These are phyloP conservation scores for Tenrec ecaudatus DNA, from an alignment of 2,113 vertebrate genomes.

Conservation along the genomic window DNA sequence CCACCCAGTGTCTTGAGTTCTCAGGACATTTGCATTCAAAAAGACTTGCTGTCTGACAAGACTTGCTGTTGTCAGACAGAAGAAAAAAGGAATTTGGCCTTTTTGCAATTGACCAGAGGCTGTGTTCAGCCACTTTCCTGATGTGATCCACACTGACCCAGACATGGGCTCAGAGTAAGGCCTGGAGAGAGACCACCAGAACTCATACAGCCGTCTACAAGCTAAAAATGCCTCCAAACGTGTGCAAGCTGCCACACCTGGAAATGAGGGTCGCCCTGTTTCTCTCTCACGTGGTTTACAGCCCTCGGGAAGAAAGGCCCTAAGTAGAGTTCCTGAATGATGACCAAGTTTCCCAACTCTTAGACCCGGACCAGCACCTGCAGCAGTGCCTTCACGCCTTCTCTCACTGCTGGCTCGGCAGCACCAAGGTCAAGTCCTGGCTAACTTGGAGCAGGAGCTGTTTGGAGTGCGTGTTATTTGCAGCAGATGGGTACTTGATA, in stretches of 20 bases:
- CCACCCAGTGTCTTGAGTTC: too few relatives aligned
- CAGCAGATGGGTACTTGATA: conserved; percentile 88
- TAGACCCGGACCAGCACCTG: conserved; percentile 86
- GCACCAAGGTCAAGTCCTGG: conserved; percentile 91
- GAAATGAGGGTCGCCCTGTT: conserved; percentile 78
- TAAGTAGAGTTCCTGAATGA: conserved; percentile 90
- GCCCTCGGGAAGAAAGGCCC: conserved; percentile 90
- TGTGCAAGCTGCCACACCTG: conserved; percentile 83
- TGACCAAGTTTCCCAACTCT: conserved; percentile 86
- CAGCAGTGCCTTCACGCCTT: conserved; percentile 87
- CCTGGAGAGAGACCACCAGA: conserved; percentile 90
- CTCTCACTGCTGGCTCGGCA: conserved; percentile 87
- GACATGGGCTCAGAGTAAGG: conserved; percentile 19
- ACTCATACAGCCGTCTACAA: conserved; percentile 90
- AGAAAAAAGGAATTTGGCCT: too few relatives aligned
- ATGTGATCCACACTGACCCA: not conserved
- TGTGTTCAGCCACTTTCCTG: conserved; percentile 45
- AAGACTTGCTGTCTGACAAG: too few relatives aligned
- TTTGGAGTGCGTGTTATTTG: conserved; percentile 87
- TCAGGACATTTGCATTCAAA: too few relatives aligned
- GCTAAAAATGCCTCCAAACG: conserved; percentile 91
- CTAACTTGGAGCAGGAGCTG: conserved; percentile 93
- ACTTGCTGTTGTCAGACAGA: too few relatives aligned
- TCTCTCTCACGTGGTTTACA: conserved; percentile 84
- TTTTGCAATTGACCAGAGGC: not conserved